These are phyloP conservation scores for Acipenser ruthenus DNA, from an alignment of 2,797 vertebrate genomes.

Conservation along the genomic window DNA sequence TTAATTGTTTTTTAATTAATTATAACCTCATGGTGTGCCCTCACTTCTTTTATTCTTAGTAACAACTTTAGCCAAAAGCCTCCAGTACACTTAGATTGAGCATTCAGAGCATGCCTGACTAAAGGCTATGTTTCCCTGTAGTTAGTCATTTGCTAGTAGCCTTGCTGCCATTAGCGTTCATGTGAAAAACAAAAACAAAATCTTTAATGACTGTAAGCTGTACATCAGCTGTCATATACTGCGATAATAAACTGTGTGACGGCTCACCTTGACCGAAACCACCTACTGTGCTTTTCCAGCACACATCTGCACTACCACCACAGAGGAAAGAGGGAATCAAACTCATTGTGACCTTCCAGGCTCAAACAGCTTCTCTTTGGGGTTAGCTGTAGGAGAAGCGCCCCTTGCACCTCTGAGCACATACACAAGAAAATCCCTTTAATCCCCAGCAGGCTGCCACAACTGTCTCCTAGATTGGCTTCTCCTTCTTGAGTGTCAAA, in stretches of 20 bases:
- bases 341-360: constrained; percentile 24
- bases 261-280: constrained; percentile 38
- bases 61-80: too few relatives aligned
- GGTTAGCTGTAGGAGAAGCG: neutral
- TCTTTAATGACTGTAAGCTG: constrained; percentile 18
- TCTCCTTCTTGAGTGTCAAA: neutral
- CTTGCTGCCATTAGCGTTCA: neutral
- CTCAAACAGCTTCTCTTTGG: neutral
- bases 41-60: too few relatives aligned
- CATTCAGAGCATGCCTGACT: neutral
- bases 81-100: too few relatives aligned
- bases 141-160: neutral
- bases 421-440: neutral
- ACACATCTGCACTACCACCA: constrained; percentile 18
- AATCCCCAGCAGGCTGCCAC: neutral
- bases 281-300: constrained; percentile 31
- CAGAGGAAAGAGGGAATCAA: constrained; percentile 16
- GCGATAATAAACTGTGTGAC: constrained; percentile 37
- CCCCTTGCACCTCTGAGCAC: neutral
- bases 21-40: too few relatives aligned
- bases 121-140: neutral
- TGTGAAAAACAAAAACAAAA: constrained; percentile 1
- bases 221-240: constrained; percentile 32
- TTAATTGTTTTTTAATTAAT: too few relatives aligned
- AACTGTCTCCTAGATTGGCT: neutral